These are phyloP conservation scores for Ictalurus furcatus DNA, from an alignment of 2,113 vertebrate genomes.

Conservation along the genomic window DNA sequence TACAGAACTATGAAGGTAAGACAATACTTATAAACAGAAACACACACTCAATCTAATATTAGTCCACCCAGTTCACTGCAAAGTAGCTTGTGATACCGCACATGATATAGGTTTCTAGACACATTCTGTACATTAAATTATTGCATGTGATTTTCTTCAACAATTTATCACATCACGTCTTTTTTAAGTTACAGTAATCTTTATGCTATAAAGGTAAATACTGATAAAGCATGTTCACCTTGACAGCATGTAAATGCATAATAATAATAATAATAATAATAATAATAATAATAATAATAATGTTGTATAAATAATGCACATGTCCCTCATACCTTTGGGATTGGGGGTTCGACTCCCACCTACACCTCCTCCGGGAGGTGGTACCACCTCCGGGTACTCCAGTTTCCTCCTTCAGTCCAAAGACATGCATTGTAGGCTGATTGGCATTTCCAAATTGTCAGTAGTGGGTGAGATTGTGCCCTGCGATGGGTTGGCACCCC, in stretches of 20 bases:
- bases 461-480: no score
- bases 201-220: not conserved
- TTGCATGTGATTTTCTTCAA: not conserved
- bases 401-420: no score
- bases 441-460: no score
- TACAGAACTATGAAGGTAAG: not conserved
- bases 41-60: not conserved
- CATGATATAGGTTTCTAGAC: not conserved
- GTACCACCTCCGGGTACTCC: no score
- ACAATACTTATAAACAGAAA: not conserved
- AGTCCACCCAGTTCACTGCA: not conserved
- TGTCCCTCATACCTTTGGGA: no score
- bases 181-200: not conserved
- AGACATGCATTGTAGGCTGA: no score
- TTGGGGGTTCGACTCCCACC: no score
- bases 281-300: not conserved
- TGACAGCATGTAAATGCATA: not conserved
- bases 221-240: not conserved
- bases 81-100: not conserved
- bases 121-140: not conserved
- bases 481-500: no score
- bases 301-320: not conserved
- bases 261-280: not conserved
- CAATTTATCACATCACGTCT: not conserved
- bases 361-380: no score